Conservation (phyloP, 2,797 vertebrate species). For the Sebastiscus tertius region DNA sequence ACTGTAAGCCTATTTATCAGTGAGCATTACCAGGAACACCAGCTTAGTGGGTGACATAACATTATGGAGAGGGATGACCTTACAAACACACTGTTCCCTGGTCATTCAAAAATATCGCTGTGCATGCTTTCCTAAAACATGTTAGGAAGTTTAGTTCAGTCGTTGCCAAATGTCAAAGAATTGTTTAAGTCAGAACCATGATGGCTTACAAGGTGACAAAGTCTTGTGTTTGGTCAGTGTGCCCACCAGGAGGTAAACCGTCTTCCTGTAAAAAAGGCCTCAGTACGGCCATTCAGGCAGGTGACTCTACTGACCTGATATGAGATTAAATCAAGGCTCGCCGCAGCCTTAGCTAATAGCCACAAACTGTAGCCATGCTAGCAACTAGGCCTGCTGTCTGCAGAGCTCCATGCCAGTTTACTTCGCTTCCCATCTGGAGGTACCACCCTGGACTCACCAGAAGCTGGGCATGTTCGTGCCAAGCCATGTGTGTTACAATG, state of each 20-base stretch:
- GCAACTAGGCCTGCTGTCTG: background rate
- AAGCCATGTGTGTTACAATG: background rate
- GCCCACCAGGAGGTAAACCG: background rate
- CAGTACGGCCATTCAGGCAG: background rate
- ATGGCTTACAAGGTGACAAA: background rate
- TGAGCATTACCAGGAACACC: conserved; percentile 56
- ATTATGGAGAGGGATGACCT: conserved; percentile 45
- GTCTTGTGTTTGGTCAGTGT: background rate
- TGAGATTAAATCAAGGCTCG: background rate
- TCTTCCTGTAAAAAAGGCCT: background rate
- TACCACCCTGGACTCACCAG: conserved; percentile 1
- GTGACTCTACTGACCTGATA: background rate
- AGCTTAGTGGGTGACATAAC: conserved; percentile 73
- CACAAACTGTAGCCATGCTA: background rate
- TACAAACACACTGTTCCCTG: background rate
- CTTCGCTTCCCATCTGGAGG: background rate
- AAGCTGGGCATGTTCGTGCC: conserved; percentile 6
- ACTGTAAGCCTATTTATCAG: conserved; percentile 62
- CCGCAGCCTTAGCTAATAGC: background rate
- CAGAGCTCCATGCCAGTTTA: background rate
- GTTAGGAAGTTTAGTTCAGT: background rate
- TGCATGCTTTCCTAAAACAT: background rate
- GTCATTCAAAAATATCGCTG: conserved; percentile 26
- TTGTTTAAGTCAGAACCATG: background rate
- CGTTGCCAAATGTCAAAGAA: background rate